Evolutionary conservation across 92 coral and sea anemone species (phyloP).

Genomic region (Blastomussa wellsi): DNA sequence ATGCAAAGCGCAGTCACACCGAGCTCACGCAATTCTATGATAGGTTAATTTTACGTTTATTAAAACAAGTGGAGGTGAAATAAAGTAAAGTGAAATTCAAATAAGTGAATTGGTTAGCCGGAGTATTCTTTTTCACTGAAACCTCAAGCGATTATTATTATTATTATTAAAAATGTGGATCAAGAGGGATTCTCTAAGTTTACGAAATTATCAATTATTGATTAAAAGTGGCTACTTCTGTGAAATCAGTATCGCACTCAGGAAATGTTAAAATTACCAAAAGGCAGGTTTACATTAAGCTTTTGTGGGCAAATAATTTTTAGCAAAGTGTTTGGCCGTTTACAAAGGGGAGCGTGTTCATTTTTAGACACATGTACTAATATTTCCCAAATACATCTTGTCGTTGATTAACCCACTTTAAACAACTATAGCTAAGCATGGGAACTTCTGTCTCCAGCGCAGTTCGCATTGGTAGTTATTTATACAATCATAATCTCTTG

Average conservation of each 20-base stretch:
- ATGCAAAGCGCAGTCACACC: not conserved
- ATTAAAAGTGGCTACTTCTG: slow-evolving; percentile 8
- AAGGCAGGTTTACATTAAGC: not conserved
- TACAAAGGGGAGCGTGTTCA: not conserved
- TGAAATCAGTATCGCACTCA: not conserved
- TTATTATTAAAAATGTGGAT: not conserved
- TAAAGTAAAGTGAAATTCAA: not conserved
- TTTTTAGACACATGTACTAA: not conserved
- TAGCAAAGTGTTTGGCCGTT: not conserved
- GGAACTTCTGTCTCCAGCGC: not conserved
- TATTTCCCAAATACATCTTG: not conserved
- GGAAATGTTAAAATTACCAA: not conserved
- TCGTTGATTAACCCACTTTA: not conserved
- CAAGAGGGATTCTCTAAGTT: not conserved
- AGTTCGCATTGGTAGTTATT: not conserved
- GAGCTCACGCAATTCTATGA: not conserved
- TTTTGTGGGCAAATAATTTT: not conserved
- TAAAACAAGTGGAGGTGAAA: not conserved
- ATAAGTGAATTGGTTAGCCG: not conserved
- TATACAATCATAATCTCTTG: not conserved
- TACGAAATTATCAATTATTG: slow-evolving; percentile 16
- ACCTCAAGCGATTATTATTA: not conserved
- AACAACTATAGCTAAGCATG: not conserved
- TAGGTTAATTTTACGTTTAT: not conserved
- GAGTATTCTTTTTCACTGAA: not conserved